phyloP scores from a whole-genome alignment of 2,113 vertebrate species.

The Pithys albifrons region DNA sequence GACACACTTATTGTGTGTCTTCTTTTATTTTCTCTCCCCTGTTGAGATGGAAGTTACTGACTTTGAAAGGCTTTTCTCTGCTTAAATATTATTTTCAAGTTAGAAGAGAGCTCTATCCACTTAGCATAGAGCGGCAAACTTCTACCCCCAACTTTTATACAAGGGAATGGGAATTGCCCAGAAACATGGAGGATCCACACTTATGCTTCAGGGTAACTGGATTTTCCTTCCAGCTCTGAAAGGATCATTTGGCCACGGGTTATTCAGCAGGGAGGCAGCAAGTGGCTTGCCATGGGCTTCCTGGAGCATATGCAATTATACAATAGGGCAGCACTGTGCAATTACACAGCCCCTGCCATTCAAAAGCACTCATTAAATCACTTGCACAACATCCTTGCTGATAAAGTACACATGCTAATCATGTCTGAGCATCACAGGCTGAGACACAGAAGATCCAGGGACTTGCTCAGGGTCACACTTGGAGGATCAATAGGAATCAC shows the following conservation, averaged over 20 bases:
- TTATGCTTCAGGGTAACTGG: background rate
- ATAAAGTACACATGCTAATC: background rate
- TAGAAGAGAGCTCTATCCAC: background rate
- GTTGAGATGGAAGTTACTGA: background rate
- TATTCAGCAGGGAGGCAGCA: background rate
- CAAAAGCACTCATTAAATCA: conserved; percentile 8
- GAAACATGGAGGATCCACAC: background rate
- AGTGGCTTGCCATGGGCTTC: background rate
- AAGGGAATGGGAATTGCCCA: background rate
- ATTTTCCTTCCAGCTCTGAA: conserved; percentile 8
- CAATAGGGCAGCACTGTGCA: background rate
- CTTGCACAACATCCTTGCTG: conserved; percentile 9
- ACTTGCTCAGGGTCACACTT: background rate
- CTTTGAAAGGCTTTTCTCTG: background rate
- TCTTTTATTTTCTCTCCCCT: background rate
- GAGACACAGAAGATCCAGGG: background rate
- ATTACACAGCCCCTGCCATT: background rate
- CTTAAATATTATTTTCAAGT: background rate
- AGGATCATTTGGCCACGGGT: background rate
- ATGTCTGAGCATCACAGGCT: background rate
- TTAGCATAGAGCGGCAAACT: background rate
- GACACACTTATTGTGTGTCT: background rate
- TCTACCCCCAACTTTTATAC: background rate
- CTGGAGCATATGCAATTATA: background rate
- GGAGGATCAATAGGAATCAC: background rate